These are phyloP conservation scores for Sinocyclocheilus rhinocerous DNA, from an alignment of 2,113 vertebrate genomes.

Conservation along the genomic window DNA sequence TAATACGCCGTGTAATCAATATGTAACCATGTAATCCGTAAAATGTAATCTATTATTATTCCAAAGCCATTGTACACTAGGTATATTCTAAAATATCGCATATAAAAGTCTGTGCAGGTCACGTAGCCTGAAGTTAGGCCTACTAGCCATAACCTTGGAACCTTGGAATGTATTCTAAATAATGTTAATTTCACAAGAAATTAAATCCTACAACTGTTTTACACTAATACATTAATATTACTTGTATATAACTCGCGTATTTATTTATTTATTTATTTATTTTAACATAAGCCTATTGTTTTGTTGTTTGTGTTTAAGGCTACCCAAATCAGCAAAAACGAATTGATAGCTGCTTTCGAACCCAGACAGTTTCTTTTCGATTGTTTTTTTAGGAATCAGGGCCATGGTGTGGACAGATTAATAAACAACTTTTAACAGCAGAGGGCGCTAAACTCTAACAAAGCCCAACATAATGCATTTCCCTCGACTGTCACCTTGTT, in stretches of 20 bases:
- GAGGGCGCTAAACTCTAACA: constrained; percentile 38
- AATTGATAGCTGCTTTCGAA: background rate
- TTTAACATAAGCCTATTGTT: too few relatives aligned
- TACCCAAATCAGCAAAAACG: background rate
- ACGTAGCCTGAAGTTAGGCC: background rate
- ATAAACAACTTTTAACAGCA: constrained; percentile 1
- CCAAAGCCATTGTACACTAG: background rate
- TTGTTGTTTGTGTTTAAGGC: background rate
- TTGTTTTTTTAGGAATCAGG: background rate
- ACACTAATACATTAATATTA: background rate
- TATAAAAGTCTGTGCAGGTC: background rate
- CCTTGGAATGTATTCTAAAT: background rate
- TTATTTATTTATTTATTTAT: too few relatives aligned
- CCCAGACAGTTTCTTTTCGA: background rate
- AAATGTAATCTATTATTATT: background rate
- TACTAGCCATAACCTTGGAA: background rate
- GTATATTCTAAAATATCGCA: background rate
- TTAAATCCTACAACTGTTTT: background rate
- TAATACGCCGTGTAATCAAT: too few relatives aligned
- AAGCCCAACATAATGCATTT: background rate
- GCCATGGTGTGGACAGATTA: background rate
- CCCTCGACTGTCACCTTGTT: background rate
- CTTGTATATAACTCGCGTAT: background rate
- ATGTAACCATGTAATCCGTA: too few relatives aligned
- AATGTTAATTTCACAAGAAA: background rate